Conservation (phyloP, 2,113 vertebrate genomes). For the Sebastes schlegelii region DNA sequence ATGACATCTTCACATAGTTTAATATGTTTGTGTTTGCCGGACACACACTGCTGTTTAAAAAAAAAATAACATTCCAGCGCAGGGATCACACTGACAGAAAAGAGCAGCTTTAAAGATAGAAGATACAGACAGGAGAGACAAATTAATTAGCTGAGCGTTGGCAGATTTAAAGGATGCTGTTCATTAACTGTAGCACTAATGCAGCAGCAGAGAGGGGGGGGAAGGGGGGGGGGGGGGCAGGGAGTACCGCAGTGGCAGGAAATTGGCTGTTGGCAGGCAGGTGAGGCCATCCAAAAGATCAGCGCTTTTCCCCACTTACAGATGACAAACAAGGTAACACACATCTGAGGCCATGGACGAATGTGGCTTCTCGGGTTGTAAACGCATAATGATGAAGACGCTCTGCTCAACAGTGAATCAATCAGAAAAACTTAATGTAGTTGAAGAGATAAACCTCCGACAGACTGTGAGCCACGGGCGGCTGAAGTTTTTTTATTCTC, state of each 20-base stretch:
- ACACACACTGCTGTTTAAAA: too few relatives aligned
- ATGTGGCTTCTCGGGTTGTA: neutral
- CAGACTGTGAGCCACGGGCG: too few relatives aligned
- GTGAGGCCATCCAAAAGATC: conserved; percentile 1
- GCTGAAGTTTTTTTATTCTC: too few relatives aligned
- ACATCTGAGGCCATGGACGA: neutral
- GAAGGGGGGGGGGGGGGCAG: neutral
- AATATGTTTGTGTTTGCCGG: too few relatives aligned
- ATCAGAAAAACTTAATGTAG: neutral
- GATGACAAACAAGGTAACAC: neutral
- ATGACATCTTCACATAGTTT: conserved; percentile 3
- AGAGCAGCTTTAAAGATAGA: neutral
- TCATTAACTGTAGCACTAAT: conserved; percentile 3
- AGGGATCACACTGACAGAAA: neutral
- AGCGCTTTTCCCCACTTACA: neutral
- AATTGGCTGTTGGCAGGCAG: neutral
- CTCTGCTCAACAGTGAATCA: neutral
- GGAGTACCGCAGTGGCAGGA: neutral
- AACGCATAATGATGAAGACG: neutral
- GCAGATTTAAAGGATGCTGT: conserved; percentile 2
- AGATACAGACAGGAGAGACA: neutral
- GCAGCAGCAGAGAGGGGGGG: conserved; percentile 4
- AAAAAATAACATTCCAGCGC: too few relatives aligned
- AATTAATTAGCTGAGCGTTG: neutral
- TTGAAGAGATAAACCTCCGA: neutral